Evolutionary conservation across 2,113 vertebrate genomes (phyloP), one percentile per base, ranked within the genome.

Genomic region (Alethe diademata): DNA sequence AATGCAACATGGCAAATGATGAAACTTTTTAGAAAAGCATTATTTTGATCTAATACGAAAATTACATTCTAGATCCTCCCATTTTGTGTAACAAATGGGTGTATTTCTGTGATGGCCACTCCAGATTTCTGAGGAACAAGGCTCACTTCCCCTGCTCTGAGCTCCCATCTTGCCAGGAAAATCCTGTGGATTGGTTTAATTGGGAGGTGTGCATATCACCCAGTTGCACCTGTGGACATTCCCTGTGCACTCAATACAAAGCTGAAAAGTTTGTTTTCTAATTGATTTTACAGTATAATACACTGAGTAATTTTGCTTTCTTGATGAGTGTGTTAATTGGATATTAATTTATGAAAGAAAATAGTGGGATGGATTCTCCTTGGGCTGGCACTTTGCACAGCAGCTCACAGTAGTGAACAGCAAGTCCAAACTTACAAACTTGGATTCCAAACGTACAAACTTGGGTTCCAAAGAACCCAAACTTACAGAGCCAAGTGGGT

Each of bases 301-400:
- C 24, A 33, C 47, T 8, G 54, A 61, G 64, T 88, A 73, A 94
- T 80, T 95, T 70, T 92, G 81, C 81, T 91, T 83, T 96, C 58
- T 53, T 76, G 28, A 78, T 70, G 69, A 81, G 51, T 90, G 48
- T 83, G 90, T 97, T 97, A 90, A 97, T 96, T 95, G 93, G 95
- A 61, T 57, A 40, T 97, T 96, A 96, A 98, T 98, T 97, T 79
- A 83, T 91, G 81, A 87, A 94, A 97, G 93, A 94, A 96, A 97
- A 96, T 80, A 71, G 31, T 0, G 83, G 91, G 78, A 40, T 69
- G 93, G 87, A 78, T 96, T 92, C 94, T 96, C 90, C 93, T 84
- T 73, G 36, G 90, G 14, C 78, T 92, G 61, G 45, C 5, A 12
- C 94, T 79, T 94, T 76, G 91, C 80, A 80, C 91, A 83, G 61